phyloP scores from a whole-genome alignment of 2,797 vertebrate genomes.

The Nannoperca obscura region DNA sequence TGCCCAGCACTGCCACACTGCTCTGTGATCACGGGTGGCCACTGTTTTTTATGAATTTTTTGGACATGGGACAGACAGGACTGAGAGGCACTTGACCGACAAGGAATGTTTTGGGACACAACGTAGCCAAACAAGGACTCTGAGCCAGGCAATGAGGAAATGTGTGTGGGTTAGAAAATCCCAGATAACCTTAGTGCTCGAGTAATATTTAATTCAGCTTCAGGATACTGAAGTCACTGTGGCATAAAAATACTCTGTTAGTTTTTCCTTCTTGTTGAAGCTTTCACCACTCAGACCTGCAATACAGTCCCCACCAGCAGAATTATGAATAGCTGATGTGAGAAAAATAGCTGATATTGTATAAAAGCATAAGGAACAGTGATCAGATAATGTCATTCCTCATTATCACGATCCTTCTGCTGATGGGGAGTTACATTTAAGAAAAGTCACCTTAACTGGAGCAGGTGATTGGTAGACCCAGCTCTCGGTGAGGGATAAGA shows the following conservation, averaged over 20 bases:
- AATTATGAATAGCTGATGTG: not conserved
- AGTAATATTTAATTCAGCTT: conserved; percentile 35
- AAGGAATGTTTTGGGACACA: conserved; percentile 76
- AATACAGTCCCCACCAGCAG: not conserved
- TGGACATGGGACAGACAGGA: conserved; percentile 62
- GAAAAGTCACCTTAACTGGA: conserved; percentile 15
- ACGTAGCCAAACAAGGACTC: conserved; percentile 63
- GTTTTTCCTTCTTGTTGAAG: not conserved
- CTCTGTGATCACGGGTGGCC: conserved; percentile 48
- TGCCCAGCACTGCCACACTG: conserved; percentile 32
- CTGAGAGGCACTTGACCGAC: conserved; percentile 77
- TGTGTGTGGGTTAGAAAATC: conserved; percentile 50
- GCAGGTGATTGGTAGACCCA: conserved; percentile 48
- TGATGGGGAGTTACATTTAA: conserved; percentile 15
- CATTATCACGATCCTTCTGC: conserved; percentile 19
- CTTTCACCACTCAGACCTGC: not conserved
- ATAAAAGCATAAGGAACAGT: not conserved
- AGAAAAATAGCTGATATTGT: not conserved
- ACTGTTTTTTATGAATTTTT: conserved; percentile 49
- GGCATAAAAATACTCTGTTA: not conserved
- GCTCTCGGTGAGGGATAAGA: conserved; percentile 55
- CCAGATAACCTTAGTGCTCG: conserved; percentile 38
- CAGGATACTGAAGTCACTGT: conserved; percentile 11
- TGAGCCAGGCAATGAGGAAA: conserved; percentile 36
- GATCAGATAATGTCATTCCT: conserved; percentile 23